Evolutionary conservation across 2,797 vertebrate species (phyloP), one percentile per base, ranked within the genome.

Genomic region (Trachurus trachurus): DNA sequence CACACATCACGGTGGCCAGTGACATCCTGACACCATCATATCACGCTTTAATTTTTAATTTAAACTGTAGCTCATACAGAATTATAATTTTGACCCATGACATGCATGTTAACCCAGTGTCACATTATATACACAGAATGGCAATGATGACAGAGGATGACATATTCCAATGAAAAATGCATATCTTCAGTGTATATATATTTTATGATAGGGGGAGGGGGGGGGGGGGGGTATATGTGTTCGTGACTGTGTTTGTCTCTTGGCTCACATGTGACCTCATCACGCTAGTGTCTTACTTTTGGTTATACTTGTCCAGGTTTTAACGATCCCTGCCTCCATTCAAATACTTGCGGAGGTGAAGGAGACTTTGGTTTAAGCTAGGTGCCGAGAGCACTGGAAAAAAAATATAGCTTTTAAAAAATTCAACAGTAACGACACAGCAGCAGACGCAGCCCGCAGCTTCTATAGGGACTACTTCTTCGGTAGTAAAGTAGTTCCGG

Each of bases 21-120:
- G 70, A 62, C 72, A 47, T 66, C 70, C n/a, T 79, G 64, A 78
- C 67, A 74, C 17, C 5, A 61, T 10, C 45, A 54, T 50, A 66
- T 53, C 67, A 52, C 17, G 34, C 59, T 81, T 74, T 47, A 1
- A n/a, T 67, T 73, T 62, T 61, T 82, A 42, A 87, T 80, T 75
- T 54, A 19, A 67, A 60, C 56, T 66, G 22, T 67, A 54, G 39
- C 42, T 74, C 40, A 6, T 29, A 54, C 12, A 53, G 47, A 79
- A 81, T 76, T 56, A 58, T 45, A 74, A 80, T 52, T 66, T n/a
- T 47, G 56, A 57, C 56, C 34, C 29, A 5, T 47, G 50, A 59
- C 17, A 62, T 52, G 39, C 67, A 61, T 29, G 21, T 69, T 47
- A 57, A 69, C 42, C 11, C 17, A 26, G 39, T 10, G 58, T 63